Evolutionary conservation across 2,113 vertebrate species (phyloP), one percentile per base, ranked within the genome.

Genomic region (Thryonomys swinderianus): DNA sequence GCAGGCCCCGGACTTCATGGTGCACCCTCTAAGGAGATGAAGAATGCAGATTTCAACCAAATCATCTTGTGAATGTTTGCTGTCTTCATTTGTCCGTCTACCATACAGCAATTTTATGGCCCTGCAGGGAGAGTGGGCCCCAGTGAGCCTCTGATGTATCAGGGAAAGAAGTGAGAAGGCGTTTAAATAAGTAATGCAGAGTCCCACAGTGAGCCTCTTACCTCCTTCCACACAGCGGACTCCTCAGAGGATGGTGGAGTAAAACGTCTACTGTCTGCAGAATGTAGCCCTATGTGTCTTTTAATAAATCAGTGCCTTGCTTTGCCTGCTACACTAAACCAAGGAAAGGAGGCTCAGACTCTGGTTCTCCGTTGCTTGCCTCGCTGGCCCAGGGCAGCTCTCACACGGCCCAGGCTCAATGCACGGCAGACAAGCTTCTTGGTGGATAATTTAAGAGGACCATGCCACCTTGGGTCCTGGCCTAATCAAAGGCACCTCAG

Each of bases 401-500:
- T 88, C 71, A 79, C 40, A 55, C 51, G 51, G 69, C 67, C 89
- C 81, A 84, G 73, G 83, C 67, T 18, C 79, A 37, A 40, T 32
- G 34, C 42, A 4, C 25, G 51, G 88, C 27, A 64, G 90, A 91
- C 59, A 76, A 76, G 10, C 32, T 55, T 92, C 95, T 67, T 30
- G 88, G 73, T n/a, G 86, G 71, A 73, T 76, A 42, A 94, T 80
- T 94, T 89, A 95, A 96, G 96, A 92, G 92, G 59, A 67, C 79
- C 91, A 80, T 12, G 93, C 86, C 88, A 95, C 69, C 95, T 85
- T 86, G 17, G 57, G 86, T 92, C 86, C 78, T 81, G 66, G 95
- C 55, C 84, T 86, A 96, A 96, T 92, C 95, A 96, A 96, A 95
- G 83, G 64, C 5, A 81, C 61, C 40, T 96, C 95, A 91, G 91